Percentiles rank a stretch among this genome's conserved stretches.
Conservation (phyloP, 2,797 vertebrate species). For the Anguilla megastoma region DNA sequence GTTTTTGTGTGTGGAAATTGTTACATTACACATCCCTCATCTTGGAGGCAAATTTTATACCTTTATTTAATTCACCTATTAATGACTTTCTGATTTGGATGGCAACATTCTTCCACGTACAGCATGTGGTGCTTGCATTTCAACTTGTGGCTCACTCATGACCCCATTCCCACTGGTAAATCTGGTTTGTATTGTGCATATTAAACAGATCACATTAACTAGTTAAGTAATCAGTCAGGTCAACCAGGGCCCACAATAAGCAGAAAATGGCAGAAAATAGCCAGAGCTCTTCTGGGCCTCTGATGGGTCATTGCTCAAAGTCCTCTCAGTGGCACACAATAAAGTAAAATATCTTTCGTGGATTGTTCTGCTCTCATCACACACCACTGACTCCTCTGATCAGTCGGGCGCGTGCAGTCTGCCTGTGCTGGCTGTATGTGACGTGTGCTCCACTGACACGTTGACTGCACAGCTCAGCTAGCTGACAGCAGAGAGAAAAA, state of each 20-base stretch:
- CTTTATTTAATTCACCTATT: background rate
- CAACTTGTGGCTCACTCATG: background rate
- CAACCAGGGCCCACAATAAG: too few species aligned
- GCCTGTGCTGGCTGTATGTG: background rate
- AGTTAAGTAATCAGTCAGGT: background rate
- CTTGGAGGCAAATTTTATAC: background rate
- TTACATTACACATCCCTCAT: too few species aligned
- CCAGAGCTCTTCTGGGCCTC: background rate
- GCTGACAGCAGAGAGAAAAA: background rate
- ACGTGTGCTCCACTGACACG: background rate
- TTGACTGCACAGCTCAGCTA: background rate
- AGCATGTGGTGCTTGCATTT: background rate
- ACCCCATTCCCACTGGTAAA: background rate
- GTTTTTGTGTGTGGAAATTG: too few species aligned
- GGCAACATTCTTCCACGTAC: background rate
- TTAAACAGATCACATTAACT: background rate
- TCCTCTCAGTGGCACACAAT: background rate
- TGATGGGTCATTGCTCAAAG: background rate
- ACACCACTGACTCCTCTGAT: background rate
- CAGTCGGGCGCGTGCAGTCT: background rate
- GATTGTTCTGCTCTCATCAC: background rate
- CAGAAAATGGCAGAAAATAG: background rate
- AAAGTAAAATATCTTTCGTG: background rate
- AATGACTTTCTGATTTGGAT: background rate
- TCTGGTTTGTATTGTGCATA: background rate